Evolutionary conservation across 2,113 vertebrate species (phyloP), one percentile per base, ranked within the genome.

Genomic region (Petroica traversi): DNA sequence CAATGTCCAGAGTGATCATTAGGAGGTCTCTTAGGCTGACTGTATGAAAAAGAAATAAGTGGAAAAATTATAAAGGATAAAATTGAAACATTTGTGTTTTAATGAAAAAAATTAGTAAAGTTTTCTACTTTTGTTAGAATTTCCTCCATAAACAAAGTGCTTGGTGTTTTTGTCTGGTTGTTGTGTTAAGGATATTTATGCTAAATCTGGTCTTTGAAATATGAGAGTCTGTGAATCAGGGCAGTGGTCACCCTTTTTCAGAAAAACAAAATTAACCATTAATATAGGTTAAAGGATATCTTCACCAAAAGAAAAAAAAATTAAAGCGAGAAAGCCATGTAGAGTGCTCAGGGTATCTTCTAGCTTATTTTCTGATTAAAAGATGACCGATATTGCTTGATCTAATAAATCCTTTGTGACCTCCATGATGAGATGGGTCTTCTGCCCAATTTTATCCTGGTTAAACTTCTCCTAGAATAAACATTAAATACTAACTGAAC

Each of bases 271-370:
- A 66, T 34, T 31, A 84, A 9, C 11, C 4, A 2, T 54, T 66
- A 8, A 4, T 62, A 6, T 12, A 55, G 40, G 2, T n/a, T 49
- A 41, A 62, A 57, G 18, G 66, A 36, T 77, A 55, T 22, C 6
- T 13, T n/a, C 24, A 3, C 2, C 8, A 46, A 46, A 64, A 61
- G 13, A 17, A 33, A 12, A 9, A 22, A 6, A 4, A 16, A 36
- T 6, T 3, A 12, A 46, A 23, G 2, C 5, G 12, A 36, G 4
- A 0, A 0, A 31, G 36, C 17, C 5, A 9, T 5, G 12, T 23
- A 29, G 23, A 14, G 5, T 87, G 31, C 36, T 69, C 10, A 28
- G n/a, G 13, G 16, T 68, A 41, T 67, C 19, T 67, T 33, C 43
- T 72, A 34, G 12, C 22, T 72, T 72, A 63, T 78, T 81, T 82